Base-by-base conservation (phyloP, 2,888 invertebrate genomes). In the Caenorhabditis angaria region DNA sequence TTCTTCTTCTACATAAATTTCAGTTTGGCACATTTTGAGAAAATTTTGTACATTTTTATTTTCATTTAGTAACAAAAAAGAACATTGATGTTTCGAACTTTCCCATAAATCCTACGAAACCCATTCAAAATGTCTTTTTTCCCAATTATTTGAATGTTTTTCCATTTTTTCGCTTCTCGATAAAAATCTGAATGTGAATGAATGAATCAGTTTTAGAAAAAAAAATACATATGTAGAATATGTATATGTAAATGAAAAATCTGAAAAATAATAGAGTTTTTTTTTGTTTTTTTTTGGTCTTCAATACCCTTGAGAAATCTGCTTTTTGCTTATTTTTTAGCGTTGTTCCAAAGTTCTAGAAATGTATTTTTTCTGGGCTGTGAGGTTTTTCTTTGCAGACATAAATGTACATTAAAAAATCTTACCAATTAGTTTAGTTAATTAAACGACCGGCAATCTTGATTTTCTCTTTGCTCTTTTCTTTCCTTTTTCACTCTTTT, bases 361-460 rank as follows among this genome's bases (percentile, higher is more conserved):
- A 10, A 41, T n/a, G n/a, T n/a, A n/a, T n/a, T n/a, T n/a, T n/a
- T n/a, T n/a, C n/a, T n/a, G n/a, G n/a, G 6, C 41, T 41, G 18
- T 41, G 41, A 5, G 41, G 14, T 18, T 41, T 32, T 41, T 18
- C 14, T 18, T 18, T 18, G 14, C 10, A 41, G 41, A 14, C 10
- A 41, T 41, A 14, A 41, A 41, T 41, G 41, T n/a, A n/a, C n/a
- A n/a, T n/a, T n/a, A 5, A 41, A 41, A 41, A 41, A 14, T 41
- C 41, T 41, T 41, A 41, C 41, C 41, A 41, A 41, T 41, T 41
- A 41, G 41, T 41, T 18, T 41, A 14, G 41, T 41, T 41, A 41
- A 41, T 41, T 41, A 41, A 41, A 41, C 10, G 41, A 14, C 8
- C 41, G 41, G 18, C 41, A 41, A 41, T 41, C 41, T 41, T 41